Percentiles rank a stretch among this genome's conserved stretches.
These are phyloP conservation scores for Microtus ochrogaster DNA, from an alignment of 2,113 vertebrate genomes.

Conservation along the genomic window DNA sequence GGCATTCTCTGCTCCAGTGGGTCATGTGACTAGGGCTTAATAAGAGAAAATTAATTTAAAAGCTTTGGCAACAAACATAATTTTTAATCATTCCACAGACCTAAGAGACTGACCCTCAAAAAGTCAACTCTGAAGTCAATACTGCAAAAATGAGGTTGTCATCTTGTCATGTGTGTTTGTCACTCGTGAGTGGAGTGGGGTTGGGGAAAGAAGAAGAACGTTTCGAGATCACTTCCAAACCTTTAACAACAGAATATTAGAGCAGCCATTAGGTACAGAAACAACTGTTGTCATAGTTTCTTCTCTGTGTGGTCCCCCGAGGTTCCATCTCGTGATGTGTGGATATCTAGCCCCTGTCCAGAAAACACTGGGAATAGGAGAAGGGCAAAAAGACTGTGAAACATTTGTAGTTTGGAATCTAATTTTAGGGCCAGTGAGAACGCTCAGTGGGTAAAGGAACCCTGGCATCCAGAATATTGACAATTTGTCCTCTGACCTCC, in stretches of 20 bases:
- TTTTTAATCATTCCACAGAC: slow-evolving; percentile 48
- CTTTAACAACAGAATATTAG: neutral
- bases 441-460: neutral
- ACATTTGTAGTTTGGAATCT: neutral
- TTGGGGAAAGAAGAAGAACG: neutral
- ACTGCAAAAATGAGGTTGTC: neutral
- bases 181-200: neutral
- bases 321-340: neutral
- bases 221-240: neutral
- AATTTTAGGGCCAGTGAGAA: neutral
- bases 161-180: neutral
- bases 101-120: slow-evolving; percentile 46
- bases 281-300: neutral
- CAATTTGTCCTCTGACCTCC: neutral
- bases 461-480: no score
- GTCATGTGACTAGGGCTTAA: slow-evolving; percentile 84
- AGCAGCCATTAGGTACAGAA: neutral
- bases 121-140: neutral
- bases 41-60: slow-evolving; percentile 83
- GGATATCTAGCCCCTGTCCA: neutral
- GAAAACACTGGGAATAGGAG: neutral
- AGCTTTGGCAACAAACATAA: slow-evolving; percentile 59
- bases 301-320: neutral
- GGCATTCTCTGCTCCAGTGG: slow-evolving; percentile 82
- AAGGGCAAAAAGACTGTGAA: neutral